Conservation (phyloP, 2,888 invertebrate species). For the Achlya flavicornis region DNA sequence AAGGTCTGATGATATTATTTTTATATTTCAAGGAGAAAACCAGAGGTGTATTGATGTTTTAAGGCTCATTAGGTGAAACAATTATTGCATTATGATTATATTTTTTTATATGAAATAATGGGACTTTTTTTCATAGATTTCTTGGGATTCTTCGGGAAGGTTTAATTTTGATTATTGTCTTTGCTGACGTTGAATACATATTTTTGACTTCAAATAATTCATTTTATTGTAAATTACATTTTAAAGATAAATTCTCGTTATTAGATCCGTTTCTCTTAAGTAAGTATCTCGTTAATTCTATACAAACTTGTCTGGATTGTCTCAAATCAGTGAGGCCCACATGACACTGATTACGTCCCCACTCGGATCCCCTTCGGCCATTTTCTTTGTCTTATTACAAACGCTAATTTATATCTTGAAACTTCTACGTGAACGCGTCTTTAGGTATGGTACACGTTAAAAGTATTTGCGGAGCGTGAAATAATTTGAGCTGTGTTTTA, state of each 20-base stretch:
- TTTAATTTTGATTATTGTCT: too few species aligned
- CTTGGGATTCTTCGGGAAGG: too few species aligned
- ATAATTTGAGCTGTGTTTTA: too few species aligned
- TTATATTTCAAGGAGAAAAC: background rate
- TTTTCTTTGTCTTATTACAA: slow-evolving; percentile 60
- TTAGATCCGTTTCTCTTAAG: background rate
- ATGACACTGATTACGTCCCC: slow-evolving; percentile 43
- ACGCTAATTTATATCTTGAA: slow-evolving; percentile 64
- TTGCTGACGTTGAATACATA: too few species aligned
- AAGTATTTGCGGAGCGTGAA: background rate
- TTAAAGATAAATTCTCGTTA: background rate
- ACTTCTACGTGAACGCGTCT: slow-evolving; percentile 55
- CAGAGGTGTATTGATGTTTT: background rate
- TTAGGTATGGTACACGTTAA: slow-evolving; percentile 30
- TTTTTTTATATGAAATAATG: background rate
- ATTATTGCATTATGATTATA: background rate
- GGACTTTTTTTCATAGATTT: too few species aligned
- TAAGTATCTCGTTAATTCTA: slow-evolving; percentile 6
- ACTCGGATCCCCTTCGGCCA: slow-evolving; percentile 37
- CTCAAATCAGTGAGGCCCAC: slow-evolving; percentile 25
- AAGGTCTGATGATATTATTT: background rate
- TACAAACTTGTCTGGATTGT: slow-evolving; percentile 10
- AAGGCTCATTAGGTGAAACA: background rate
- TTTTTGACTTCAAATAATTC: too few species aligned
- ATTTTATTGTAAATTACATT: too few species aligned